Evolutionary conservation across 2,888 invertebrate genomes (phyloP), one percentile per base, ranked within the genome.

Genomic region (Emmelina monodactyla): DNA sequence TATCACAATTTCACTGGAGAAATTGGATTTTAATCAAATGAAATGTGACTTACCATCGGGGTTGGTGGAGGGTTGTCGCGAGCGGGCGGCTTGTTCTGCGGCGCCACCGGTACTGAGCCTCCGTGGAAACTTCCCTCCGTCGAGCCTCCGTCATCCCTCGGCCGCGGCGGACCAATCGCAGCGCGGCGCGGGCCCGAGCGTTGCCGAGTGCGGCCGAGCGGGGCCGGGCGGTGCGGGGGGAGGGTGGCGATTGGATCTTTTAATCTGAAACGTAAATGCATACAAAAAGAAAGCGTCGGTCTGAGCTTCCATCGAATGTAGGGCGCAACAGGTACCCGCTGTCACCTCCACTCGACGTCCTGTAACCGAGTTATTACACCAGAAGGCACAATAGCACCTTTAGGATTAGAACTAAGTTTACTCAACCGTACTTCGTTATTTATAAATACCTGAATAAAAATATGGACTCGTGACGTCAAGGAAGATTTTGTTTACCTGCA

Each of bases 261-360:
- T 79, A 79, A 79, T 78, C 75, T 75, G 68, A 67, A 78, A 75
- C 69, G 72, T 65, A 75, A 80, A 78, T 75, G 78, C 78, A 76
- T 64, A 65, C 59, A 73, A 72, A 75, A 78, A 70, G 66, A 66
- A 69, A 67, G 67, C 63, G 62, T 64, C 55, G 45, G 62, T 64
- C 55, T 46, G 55, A 53, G 58, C 62, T 55, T 64, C 56, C 62
- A 58, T 55, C 58, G 54, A 56, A 59, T 62, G 56, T 59, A 44
- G 40, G 42, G 55, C 46, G 70, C 75, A 76, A 75, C 76, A 76
- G 73, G 73, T 76, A 65, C 57, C 56, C 53, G 47, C 55, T 60
- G 57, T 53, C 50, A 14, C 10, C 30, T 30, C 13, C 14, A 33
- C 15, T 22, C 25, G 15, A 2, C 12, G 19, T 5, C 5, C 19